phyloP scores from a whole-genome alignment of 2,888 invertebrate genomes.

The Limnephilus auricula region DNA sequence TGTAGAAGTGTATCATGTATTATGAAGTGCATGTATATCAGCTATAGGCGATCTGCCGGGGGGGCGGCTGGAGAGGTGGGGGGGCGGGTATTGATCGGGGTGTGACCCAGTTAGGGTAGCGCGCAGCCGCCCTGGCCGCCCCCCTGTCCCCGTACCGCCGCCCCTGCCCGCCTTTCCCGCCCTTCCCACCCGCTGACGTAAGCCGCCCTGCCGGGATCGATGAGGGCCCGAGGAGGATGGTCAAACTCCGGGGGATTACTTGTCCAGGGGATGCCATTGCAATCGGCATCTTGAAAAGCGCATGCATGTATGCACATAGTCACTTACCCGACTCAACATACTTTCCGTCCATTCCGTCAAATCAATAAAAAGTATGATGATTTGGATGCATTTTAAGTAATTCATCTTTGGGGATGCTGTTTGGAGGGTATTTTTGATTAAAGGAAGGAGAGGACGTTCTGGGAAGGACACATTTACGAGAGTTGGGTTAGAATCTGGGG shows the following conservation, averaged over 20 bases:
- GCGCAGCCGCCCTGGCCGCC: conserved; percentile 56
- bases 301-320: not conserved
- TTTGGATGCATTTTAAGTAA: no score
- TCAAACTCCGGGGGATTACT: not conserved
- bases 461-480: no score
- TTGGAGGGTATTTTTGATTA: no score
- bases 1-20: conserved; percentile 4
- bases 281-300: not conserved
- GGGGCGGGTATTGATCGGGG: conserved; percentile 64
- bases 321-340: not conserved
- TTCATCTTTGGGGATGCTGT: no score
- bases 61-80: conserved; percentile 61
- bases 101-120: conserved; percentile 62
- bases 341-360: not conserved
- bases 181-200: conserved; percentile 57
- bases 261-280: not conserved
- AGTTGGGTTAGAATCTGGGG: no score
- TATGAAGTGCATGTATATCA: conserved; percentile 35
- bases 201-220: conserved; percentile 54
- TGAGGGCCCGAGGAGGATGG: conserved; percentile 35
- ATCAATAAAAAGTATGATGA: not conserved
- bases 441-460: no score
- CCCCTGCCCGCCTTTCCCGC: conserved; percentile 24
- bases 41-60: not conserved
- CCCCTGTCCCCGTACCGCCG: conserved; percentile 39